These are phyloP conservation scores for Caiman crocodilus DNA, from an alignment of 2,797 vertebrate genomes.

Conservation along the genomic window DNA sequence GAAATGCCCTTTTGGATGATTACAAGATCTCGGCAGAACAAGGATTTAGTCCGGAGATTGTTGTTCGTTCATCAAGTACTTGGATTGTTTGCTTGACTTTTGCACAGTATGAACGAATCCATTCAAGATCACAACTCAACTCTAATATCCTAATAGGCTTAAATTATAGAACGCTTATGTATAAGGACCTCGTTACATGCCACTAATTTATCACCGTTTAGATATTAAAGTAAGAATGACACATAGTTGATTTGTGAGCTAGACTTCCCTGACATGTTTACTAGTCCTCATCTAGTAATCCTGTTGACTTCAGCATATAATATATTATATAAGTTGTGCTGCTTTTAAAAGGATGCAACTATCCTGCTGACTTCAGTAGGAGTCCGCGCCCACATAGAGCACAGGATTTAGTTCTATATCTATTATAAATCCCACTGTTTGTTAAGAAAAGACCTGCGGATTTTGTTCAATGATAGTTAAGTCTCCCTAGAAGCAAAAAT, in stretches of 20 bases:
- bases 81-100: slow-evolving; percentile 46
- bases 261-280: not conserved
- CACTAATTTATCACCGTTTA: slow-evolving; percentile 60
- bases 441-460: slow-evolving; percentile 24
- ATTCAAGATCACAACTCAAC: slow-evolving; percentile 40
- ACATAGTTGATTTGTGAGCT: not conserved
- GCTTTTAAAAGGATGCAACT: slow-evolving; percentile 44
- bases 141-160: rapidly evolving
- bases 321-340: slow-evolving; percentile 15
- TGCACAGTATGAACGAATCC: not conserved
- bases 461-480: slow-evolving; percentile 51
- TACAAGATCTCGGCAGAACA: not conserved
- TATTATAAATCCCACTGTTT: slow-evolving; percentile 32
- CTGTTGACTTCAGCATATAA: slow-evolving; percentile 46
- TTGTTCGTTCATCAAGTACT: slow-evolving; percentile 52
- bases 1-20: slow-evolving; percentile 4
- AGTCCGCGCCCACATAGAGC: not conserved
- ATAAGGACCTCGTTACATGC: not conserved
- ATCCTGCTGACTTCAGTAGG: slow-evolving; percentile 18
- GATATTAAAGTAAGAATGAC: slow-evolving; percentile 41
- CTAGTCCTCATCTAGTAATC: slow-evolving; percentile 18
- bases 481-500: not conserved
- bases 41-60: slow-evolving; percentile 44
- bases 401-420: slow-evolving; percentile 10
- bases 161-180: slow-evolving; percentile 33